These are phyloP conservation scores for Bos indicus DNA, from an alignment of 2,113 vertebrate species.

Conservation along the genomic window DNA sequence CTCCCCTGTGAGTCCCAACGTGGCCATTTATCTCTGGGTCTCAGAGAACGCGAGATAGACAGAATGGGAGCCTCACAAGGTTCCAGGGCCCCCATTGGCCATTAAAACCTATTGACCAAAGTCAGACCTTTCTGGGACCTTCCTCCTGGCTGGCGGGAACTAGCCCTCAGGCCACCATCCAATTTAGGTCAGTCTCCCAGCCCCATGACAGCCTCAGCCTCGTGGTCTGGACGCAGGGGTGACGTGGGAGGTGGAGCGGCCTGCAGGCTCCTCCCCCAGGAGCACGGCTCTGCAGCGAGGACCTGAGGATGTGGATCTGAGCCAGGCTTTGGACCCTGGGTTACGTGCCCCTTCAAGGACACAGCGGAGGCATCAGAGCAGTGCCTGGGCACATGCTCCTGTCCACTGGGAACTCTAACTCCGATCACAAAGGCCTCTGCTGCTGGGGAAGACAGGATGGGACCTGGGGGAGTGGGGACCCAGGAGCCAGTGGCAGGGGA, in stretches of 20 bases:
- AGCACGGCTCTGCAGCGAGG: background rate
- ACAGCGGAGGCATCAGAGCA: background rate
- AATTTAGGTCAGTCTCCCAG: background rate
- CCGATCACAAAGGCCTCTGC: background rate
- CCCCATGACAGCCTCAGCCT: background rate
- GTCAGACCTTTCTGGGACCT: background rate
- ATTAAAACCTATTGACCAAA: background rate
- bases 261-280: background rate
- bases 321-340: background rate
- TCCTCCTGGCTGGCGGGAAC: background rate
- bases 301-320: background rate
- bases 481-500: too few species aligned
- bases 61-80: background rate
- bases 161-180: background rate
- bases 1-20: background rate
- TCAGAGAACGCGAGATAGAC: background rate
- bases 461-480: too few species aligned
- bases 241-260: background rate
- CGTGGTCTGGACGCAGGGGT: background rate
- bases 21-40: background rate
- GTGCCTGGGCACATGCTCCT: background rate
- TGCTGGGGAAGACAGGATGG: background rate
- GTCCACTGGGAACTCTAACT: background rate
- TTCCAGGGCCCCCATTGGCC: background rate
- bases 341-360: constrained; percentile 36